These are phyloP conservation scores for Antrozous pallidus DNA, from an alignment of 2,797 vertebrate species.

Conservation along the genomic window DNA sequence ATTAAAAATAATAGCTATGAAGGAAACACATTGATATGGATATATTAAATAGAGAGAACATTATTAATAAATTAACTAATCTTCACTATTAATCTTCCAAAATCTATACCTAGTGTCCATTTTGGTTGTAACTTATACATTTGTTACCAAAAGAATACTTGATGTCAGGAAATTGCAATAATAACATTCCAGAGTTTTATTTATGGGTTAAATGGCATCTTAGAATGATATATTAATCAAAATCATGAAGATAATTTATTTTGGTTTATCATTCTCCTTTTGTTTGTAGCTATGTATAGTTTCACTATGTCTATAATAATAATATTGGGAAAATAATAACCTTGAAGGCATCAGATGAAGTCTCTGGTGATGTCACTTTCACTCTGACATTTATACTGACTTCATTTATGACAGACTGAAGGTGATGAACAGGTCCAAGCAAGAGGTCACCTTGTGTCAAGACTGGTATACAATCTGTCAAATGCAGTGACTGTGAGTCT, in stretches of 20 bases:
- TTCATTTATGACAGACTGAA: constrained; percentile 82
- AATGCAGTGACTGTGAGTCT: constrained; percentile 76
- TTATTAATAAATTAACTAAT: not conserved
- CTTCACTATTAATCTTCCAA: not conserved
- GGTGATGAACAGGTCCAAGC: constrained; percentile 83
- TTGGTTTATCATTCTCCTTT: constrained; percentile 53
- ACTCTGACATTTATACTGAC: constrained; percentile 83
- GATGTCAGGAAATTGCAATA: not conserved
- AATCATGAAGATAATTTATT: constrained; percentile 45
- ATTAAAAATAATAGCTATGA: not conserved
- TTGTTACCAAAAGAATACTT: not conserved
- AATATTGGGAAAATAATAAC: constrained; percentile 79
- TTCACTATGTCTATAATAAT: constrained; percentile 74
- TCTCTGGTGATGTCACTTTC: constrained; percentile 79
- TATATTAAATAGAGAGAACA: not conserved
- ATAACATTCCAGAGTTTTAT: not conserved
- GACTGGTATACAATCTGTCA: constrained; percentile 82
- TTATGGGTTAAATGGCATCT: not conserved
- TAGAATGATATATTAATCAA: constrained; percentile 26
- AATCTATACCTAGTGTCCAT: not conserved
- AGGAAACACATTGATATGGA: not conserved
- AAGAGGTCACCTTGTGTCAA: constrained; percentile 85
- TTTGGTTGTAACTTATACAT: not conserved
- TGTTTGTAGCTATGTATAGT: constrained; percentile 70
- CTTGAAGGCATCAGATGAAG: constrained; percentile 79